Evolutionary conservation across 2,888 invertebrate species (phyloP), one percentile per base, ranked within the genome.

Genomic region (Leucania comma): DNA sequence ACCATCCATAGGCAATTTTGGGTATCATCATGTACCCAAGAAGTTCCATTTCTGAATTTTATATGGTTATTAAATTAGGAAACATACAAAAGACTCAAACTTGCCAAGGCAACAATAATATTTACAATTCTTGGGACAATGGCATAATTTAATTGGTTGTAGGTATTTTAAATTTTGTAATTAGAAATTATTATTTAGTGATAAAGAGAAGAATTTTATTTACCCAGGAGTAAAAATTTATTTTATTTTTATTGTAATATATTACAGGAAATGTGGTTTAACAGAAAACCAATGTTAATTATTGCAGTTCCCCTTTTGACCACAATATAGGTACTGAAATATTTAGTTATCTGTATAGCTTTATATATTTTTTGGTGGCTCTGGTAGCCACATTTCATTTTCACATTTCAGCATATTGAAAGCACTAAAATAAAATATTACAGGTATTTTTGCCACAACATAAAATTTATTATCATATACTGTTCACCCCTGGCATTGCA

Each of bases 251-350:
- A 22, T 22, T 57, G 20, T 8, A 0, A 24, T 12, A 22, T 17
- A 17, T 35, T 26, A 66, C 57, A 67, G 68, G 68, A 67, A 48
- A 57, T 59, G 68, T 70, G 53, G 69, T 59, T 59, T 59, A 22
- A 14, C 9, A 54, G 14, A 10, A 59, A 71, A 59, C 69, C 24
- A 14, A 1, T 48, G 32, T 42, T 32, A 2, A 46, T 60, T 20
- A 8, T 17, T 38, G 10, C 17, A n/a, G 5, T 14, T 20, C 20
- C 24, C 24, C 3, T 32, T 61, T 32, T 62, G 10, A 65, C 65
- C 65, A 62, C 65, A 65, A 48, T 62, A 24, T 29, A n/a, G n/a
- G n/a, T 65, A 61, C 65, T 65, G 24, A 24, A 65, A 32, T 48
- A 24, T 6, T 17, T 1, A 46, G 32, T 48, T 65, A 62, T 65